These are phyloP conservation scores for Phortica okadai DNA, from an alignment of 2,888 invertebrate genomes.

Conservation along the genomic window DNA sequence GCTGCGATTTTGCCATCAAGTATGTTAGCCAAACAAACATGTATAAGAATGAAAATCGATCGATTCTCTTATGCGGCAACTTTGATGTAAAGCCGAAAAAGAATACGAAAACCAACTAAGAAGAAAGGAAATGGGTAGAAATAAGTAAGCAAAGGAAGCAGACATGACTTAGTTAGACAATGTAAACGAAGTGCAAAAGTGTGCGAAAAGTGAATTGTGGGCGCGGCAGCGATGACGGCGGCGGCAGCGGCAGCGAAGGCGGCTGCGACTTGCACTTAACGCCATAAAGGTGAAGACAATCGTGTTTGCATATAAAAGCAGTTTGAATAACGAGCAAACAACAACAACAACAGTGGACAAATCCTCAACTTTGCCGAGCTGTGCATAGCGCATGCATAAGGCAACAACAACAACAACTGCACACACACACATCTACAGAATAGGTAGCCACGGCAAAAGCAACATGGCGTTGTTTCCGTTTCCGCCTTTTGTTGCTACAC, in stretches of 20 bases:
- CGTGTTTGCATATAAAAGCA: conserved; percentile 36
- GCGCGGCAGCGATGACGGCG: not conserved
- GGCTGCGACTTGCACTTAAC: conserved; percentile 24
- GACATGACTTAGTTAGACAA: conserved; percentile 5
- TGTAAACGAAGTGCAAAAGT: conserved; percentile 6
- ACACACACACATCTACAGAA: conserved; percentile 1
- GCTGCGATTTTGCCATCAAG: conserved; percentile 19
- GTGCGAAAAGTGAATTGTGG: not conserved
- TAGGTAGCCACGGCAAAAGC: conserved; percentile 41
- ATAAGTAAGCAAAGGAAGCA: not conserved
- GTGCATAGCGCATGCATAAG: not conserved
- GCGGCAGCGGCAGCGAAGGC: not conserved
- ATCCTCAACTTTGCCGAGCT: not conserved
- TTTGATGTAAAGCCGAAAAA: not conserved
- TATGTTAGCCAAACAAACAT: conserved; percentile 17
- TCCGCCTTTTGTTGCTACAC: conserved; percentile 38
- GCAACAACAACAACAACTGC: conserved; percentile 11
- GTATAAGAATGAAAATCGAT: not conserved
- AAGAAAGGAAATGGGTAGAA: not conserved
- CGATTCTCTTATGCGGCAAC: conserved; percentile 20
- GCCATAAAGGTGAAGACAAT: conserved; percentile 37
- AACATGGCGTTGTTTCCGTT: conserved; percentile 60
- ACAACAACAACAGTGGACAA: conserved; percentile 18
- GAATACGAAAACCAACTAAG: too few relatives aligned
- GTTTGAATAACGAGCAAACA: conserved; percentile 30